Evolutionary conservation across 2,113 vertebrate genomes (phyloP), one percentile per base, ranked within the genome.

Genomic region (Poecilia latipinna): DNA sequence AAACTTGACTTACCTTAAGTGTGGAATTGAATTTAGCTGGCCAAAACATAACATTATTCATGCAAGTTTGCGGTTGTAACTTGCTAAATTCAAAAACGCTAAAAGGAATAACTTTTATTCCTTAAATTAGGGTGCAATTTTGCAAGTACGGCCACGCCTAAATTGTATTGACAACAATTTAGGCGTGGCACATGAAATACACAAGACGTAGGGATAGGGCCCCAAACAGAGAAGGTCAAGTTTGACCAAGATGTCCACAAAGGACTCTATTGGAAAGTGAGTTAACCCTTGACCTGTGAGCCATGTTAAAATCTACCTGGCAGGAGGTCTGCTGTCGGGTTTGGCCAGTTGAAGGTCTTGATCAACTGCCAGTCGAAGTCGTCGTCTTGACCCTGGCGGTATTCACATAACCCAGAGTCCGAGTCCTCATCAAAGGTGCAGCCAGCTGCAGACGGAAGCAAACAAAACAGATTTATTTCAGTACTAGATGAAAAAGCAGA

Each of bases 321-420:
- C 12, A 96, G 96, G 70, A 99, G 96, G 72, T 98, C 97, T 0
- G 93, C 90, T 0, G 93, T 91, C 22, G 94, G 86, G 65, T 93
- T 94, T 0, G 96, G 95, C 88, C 94, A 93, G 68, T 93, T 91
- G 70, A 96, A 95, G 89, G 96, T 96, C 77, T 92, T 93, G 63
- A 98, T 77, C 29, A 96, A 95, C 86, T 97, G 96, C 97, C 97
- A 98, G 79, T 96, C 96, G 69, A 98, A 98, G 94, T 99, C 97
- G 28, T 98, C 96, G 0, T 98, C 95, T 70, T 96, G 94, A 0
- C 96, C 95, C 86, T 97, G 97, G 75, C 95, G 94, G 94, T 96
- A 98, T 73, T 97, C 97, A 0, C 97, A 97, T 78, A 96, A 93
- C 82, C 92, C 93, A 0, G 93, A 92, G 73, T 97, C 96, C 0